Percentiles rank a stretch among this genome's conserved stretches.
Conservation (phyloP, 2,797 vertebrate species). For the Clamator glandarius region DNA sequence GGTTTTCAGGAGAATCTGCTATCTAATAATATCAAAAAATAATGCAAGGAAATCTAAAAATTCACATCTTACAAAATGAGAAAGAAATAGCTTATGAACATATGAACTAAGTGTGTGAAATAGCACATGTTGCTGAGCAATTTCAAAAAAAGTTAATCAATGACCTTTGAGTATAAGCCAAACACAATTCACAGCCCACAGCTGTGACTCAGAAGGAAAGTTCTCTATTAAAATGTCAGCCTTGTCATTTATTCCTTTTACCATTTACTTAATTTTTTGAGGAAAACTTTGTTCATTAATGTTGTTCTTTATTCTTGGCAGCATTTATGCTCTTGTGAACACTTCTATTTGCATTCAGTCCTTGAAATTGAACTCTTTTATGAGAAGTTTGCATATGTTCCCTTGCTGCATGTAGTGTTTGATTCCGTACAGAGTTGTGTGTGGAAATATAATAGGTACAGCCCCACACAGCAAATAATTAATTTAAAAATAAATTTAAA, state of each 20-base stretch:
- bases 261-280: slow-evolving; percentile 33
- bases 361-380: background rate
- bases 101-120: background rate
- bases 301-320: background rate
- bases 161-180: background rate
- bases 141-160: slow-evolving; percentile 15
- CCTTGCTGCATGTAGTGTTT: background rate
- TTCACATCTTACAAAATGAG: background rate
- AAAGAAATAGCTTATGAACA: background rate
- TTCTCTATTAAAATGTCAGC: slow-evolving; percentile 59
- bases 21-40: background rate
- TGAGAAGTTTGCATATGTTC: background rate
- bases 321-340: background rate
- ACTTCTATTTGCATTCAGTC: background rate
- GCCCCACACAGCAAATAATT: background rate
- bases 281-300: slow-evolving; percentile 25
- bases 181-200: slow-evolving; percentile 10
- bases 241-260: slow-evolving; percentile 32
- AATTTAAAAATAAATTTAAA: background rate
- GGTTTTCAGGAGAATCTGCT: background rate
- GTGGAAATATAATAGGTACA: background rate
- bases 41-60: background rate
- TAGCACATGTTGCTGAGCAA: background rate
- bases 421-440: background rate
- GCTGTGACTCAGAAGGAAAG: slow-evolving; percentile 14